Conservation (phyloP, 2,113 vertebrate species). For the Paradisaea rubra region DNA sequence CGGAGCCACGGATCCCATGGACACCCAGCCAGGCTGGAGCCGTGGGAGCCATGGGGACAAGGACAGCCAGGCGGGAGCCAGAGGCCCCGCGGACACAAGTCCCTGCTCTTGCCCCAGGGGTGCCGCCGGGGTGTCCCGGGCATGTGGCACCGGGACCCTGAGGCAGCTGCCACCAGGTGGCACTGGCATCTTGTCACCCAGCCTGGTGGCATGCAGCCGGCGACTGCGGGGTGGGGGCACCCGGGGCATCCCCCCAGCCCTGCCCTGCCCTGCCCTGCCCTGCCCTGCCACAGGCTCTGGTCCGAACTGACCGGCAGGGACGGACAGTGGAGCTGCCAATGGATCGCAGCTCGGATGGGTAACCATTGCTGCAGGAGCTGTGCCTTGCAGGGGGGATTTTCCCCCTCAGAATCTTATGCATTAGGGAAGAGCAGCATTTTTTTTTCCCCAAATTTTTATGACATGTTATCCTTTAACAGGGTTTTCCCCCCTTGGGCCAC, state of each 20-base stretch:
- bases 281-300: neutral
- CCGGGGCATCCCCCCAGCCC: neutral
- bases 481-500: neutral
- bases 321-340: fast-evolving
- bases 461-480: neutral
- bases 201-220: neutral
- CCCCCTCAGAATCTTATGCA: neutral
- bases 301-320: fast-evolving
- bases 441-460: fast-evolving
- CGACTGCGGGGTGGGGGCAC: too few relatives aligned
- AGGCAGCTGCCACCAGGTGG: conserved; percentile 30
- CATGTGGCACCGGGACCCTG: fast-evolving
- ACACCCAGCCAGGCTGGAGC: neutral
- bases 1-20: neutral
- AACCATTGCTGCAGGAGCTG: neutral
- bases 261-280: neutral
- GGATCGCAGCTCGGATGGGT: fast-evolving
- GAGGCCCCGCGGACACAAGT: fast-evolving
- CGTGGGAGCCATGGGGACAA: neutral
- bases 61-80: neutral
- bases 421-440: neutral
- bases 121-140: too few relatives aligned
- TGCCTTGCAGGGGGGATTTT: neutral
- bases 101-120: fast-evolving
- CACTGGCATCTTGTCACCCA: neutral